A percentile compares a stretch with the other conserved stretches of the same genome.
These are phyloP conservation scores for Chauna torquata DNA, from an alignment of 2,113 vertebrate species.

Conservation along the genomic window DNA sequence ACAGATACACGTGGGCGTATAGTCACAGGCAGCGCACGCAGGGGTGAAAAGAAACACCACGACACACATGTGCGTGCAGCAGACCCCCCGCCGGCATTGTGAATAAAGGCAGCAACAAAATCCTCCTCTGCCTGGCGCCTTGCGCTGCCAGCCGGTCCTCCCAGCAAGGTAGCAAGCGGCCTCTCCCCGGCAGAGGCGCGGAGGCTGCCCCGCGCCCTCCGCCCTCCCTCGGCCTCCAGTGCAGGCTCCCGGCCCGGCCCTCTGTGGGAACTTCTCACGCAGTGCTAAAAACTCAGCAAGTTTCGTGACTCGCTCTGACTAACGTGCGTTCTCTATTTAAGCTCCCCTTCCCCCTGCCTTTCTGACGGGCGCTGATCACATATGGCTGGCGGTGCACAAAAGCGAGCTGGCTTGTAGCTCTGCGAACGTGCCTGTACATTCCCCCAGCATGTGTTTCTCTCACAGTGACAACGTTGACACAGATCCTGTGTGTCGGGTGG, in stretches of 20 bases:
- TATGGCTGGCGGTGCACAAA: background rate
- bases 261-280: background rate
- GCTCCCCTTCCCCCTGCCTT: background rate
- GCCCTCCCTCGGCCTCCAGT: background rate
- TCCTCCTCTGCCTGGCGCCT: background rate
- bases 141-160: background rate
- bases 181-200: background rate
- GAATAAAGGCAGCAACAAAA: constrained; percentile 22
- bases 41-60: background rate
- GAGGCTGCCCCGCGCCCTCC: background rate
- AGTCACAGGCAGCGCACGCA: background rate
- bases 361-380: background rate
- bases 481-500: constrained; percentile 30
- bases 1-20: background rate
- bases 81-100: background rate
- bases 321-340: background rate
- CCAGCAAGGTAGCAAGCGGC: background rate
- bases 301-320: constrained; percentile 18
- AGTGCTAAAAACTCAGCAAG: background rate
- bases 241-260: background rate
- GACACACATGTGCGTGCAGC: background rate
- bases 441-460: background rate
- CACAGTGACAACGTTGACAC: constrained; percentile 18
- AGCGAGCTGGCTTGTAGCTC: background rate
- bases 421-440: background rate